phyloP scores from a whole-genome alignment of 2,888 invertebrate species.

The Ophioninae sp. region DNA sequence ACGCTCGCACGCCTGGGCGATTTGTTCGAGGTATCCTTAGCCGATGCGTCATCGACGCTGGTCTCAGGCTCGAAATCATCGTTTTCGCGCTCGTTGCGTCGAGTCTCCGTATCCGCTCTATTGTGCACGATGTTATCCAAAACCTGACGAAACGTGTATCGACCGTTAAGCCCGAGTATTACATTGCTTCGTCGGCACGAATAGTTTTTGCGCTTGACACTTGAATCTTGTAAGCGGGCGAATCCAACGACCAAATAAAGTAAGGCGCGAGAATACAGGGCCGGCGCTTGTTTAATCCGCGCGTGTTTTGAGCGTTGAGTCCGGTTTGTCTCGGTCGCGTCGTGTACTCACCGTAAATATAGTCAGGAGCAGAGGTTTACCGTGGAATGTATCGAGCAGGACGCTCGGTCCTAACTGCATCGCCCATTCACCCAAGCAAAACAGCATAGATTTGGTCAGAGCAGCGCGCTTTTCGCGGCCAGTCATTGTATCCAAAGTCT shows the following conservation, averaged over 20 bases:
- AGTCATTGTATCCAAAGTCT: constrained; percentile 82
- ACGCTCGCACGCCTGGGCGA: constrained; percentile 74
- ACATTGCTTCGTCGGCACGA: background rate
- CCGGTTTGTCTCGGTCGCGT: background rate
- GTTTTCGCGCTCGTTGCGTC: constrained; percentile 78
- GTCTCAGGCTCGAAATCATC: constrained; percentile 88
- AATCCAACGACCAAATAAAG: no score
- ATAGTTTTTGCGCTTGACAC: background rate
- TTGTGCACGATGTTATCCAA: constrained; percentile 78
- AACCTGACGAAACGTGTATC: constrained; percentile 68
- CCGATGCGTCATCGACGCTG: constrained; percentile 85
- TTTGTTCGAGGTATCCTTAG: constrained; percentile 79
- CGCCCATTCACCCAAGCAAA: constrained; percentile 96
- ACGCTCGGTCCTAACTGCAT: constrained; percentile 90
- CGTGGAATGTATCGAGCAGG: constrained; percentile 84
- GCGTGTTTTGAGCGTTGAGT: no score
- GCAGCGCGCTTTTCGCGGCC: constrained; percentile 82
- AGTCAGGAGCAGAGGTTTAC: constrained; percentile 84
- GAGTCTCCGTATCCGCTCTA: constrained; percentile 68
- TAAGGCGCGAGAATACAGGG: background rate
- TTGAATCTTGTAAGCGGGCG: no score
- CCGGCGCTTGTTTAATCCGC: no score
- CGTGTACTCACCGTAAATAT: constrained; percentile 86
- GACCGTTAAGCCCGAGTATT: background rate
- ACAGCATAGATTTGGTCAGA: constrained; percentile 90